These are phyloP conservation scores for Zygogramma bicolorata DNA, from an alignment of 2,888 invertebrate genomes.

Conservation along the genomic window DNA sequence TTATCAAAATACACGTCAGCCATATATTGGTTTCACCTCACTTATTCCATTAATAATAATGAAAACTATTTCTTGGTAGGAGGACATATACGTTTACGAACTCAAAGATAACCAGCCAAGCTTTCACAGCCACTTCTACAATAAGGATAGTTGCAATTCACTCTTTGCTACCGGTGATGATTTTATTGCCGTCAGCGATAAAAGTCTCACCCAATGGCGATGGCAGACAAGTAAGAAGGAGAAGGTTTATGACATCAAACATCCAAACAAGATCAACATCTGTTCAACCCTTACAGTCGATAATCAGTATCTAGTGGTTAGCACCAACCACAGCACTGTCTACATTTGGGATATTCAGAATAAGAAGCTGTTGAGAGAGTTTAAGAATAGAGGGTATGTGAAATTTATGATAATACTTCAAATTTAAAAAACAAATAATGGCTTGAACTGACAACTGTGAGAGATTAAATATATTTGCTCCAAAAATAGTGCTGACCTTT, in stretches of 20 bases:
- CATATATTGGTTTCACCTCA: too few relatives aligned
- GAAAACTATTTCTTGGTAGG: slow-evolving; percentile 23
- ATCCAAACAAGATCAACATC: slow-evolving; percentile 25
- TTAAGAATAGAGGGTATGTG: slow-evolving; percentile 52
- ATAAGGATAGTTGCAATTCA: slow-evolving; percentile 27
- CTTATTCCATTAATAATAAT: not conserved
- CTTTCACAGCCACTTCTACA: slow-evolving; percentile 14
- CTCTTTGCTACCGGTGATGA: slow-evolving; percentile 33
- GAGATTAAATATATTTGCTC: too few relatives aligned
- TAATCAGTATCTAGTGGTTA: slow-evolving; percentile 65
- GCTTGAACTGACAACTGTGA: slow-evolving; percentile 7
- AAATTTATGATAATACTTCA: not conserved
- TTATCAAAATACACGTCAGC: too few relatives aligned
- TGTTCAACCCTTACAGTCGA: slow-evolving; percentile 57
- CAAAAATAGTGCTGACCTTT: too few relatives aligned
- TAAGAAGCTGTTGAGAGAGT: slow-evolving; percentile 37
- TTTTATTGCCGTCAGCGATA: slow-evolving; percentile 38
- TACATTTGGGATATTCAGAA: slow-evolving; percentile 62
- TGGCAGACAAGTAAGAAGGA: slow-evolving; percentile 14
- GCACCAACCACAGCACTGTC: slow-evolving; percentile 64
- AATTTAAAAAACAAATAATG: not conserved
- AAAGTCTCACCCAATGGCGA: slow-evolving; percentile 26
- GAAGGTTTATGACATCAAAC: slow-evolving; percentile 19
- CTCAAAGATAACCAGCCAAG: slow-evolving; percentile 8
- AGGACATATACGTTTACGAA: slow-evolving; percentile 31